Conservation (phyloP, 2,888 invertebrate genomes). For the Dolomedes plantarius region DNA sequence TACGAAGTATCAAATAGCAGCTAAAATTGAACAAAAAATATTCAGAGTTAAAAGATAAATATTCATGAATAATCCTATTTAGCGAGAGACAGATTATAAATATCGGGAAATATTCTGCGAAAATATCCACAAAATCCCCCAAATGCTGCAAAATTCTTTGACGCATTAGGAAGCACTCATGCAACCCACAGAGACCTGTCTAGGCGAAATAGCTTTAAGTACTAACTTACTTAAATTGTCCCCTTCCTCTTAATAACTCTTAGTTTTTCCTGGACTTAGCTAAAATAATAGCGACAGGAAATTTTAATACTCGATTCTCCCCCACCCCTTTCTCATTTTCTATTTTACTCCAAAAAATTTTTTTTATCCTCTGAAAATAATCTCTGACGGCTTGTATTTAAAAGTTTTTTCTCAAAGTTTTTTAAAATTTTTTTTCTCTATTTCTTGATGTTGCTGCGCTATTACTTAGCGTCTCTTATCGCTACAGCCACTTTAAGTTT, state of each 20-base stretch:
- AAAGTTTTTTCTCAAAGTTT: conserved; percentile 23
- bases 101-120: no score
- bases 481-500: conserved; percentile 67
- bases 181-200: background rate
- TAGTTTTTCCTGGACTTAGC: conserved; percentile 53
- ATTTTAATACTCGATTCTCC: conserved; percentile 67
- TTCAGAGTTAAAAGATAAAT: no score
- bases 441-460: conserved; percentile 37
- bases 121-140: background rate
- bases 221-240: conserved; percentile 62
- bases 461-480: conserved; percentile 63
- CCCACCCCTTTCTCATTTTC: conserved; percentile 14
- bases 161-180: background rate
- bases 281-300: conserved; percentile 70
- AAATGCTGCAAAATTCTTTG: background rate
- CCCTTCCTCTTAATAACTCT: conserved; percentile 65
- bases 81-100: no score
- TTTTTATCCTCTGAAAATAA: conserved; percentile 32
- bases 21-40: no score
- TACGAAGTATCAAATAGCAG: no score
- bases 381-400: conserved; percentile 51
- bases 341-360: conserved; percentile 19
- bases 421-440: conserved; percentile 5
- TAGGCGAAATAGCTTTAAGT: conserved; percentile 4
- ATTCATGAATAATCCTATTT: no score